phyloP scores from a whole-genome alignment of 2,888 invertebrate genomes.

The Pomacea canaliculata region DNA sequence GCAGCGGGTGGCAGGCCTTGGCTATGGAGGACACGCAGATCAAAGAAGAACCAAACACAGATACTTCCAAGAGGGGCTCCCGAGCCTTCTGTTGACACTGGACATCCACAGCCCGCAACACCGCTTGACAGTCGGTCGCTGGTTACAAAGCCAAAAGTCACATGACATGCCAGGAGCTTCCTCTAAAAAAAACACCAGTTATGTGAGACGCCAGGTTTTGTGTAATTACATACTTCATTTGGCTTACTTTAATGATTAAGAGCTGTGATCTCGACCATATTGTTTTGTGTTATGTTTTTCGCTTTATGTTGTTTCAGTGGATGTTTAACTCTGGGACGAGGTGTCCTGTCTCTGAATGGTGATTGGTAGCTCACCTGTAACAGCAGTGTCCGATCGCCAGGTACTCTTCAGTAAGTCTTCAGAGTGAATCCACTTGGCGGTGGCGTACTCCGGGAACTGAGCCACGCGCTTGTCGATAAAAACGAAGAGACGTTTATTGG shows the following conservation, averaged over 20 bases:
- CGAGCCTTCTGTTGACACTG: slow-evolving; percentile 7
- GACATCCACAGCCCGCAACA: slow-evolving; percentile 12
- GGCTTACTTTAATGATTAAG: no score
- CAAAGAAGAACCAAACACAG: slow-evolving; percentile 13
- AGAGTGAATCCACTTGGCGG: slow-evolving; percentile 32
- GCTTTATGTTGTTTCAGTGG: no score
- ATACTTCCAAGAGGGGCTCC: slow-evolving; percentile 26
- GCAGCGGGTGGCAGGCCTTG: slow-evolving; percentile 21
- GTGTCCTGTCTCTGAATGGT: no score
- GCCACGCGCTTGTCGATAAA: slow-evolving; percentile 21
- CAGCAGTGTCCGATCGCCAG: slow-evolving; percentile 25
- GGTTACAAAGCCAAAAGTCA: no score
- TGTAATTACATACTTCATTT: no score
- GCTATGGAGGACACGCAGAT: slow-evolving; percentile 24
- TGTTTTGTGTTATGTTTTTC: no score
- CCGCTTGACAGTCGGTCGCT: slow-evolving; percentile 9
- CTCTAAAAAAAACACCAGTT: no score
- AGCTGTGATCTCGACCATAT: no score
- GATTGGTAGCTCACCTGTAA: background rate
- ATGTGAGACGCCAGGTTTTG: no score
- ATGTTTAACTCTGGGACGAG: no score
- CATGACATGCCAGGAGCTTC: no score
- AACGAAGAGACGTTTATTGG: slow-evolving; percentile 31
- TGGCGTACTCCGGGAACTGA: background rate
- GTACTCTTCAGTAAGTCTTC: slow-evolving; percentile 28